Conservation (phyloP, 2,113 vertebrate genomes). For the Camelus bactrianus region DNA sequence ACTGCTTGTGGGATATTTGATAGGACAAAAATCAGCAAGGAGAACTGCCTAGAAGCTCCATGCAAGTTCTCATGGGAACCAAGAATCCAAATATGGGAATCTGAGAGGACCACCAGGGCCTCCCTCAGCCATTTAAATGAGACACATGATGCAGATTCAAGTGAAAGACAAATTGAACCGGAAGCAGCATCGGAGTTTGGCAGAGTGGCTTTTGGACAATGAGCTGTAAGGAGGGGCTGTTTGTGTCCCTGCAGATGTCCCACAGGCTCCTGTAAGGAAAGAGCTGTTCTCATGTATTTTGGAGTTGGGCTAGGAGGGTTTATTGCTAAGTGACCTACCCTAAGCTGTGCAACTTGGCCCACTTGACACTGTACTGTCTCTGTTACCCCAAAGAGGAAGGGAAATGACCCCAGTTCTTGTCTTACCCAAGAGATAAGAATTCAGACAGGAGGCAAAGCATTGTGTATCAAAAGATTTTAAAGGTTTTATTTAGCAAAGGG, state of each 20-base stretch:
- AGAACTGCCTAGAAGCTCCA: background rate
- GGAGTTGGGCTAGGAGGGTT: background rate
- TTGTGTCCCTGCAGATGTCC: conserved; percentile 18
- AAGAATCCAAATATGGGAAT: conserved; percentile 52
- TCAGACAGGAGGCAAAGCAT: too few relatives aligned
- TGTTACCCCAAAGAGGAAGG: background rate
- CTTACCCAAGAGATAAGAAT: too few relatives aligned
- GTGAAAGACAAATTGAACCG: conserved; percentile 1
- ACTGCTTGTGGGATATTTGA: conserved; percentile 4
- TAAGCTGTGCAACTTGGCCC: background rate
- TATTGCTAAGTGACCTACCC: background rate
- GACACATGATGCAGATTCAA: conserved; percentile 21
- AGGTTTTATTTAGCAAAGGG: too few relatives aligned
- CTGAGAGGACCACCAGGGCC: background rate
- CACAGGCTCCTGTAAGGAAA: background rate
- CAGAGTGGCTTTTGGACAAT: conserved; percentile 30
- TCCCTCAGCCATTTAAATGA: conserved; percentile 43
- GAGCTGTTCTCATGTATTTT: background rate
- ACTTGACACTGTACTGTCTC: background rate
- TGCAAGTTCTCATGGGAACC: conserved; percentile 58
- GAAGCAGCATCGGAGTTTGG: conserved; percentile 19
- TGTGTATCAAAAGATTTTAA: too few relatives aligned
- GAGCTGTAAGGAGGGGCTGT: background rate
- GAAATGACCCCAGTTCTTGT: too few relatives aligned
- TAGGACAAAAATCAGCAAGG: conserved; percentile 32